Conservation (phyloP, 2,113 vertebrate genomes). For the Lagenorhynchus albirostris region DNA sequence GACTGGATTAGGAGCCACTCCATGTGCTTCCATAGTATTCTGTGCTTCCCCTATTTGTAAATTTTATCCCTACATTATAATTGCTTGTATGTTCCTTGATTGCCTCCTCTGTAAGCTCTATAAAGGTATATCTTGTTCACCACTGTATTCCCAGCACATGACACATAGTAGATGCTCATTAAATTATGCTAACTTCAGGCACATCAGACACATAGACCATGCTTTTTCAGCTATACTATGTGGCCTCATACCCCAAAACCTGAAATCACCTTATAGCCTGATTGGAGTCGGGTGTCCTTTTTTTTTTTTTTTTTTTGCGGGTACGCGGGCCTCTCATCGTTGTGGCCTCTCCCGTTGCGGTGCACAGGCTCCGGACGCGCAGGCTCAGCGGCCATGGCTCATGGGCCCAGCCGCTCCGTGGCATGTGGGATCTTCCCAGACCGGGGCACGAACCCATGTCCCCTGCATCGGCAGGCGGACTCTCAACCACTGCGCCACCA, state of each 20-base stretch:
- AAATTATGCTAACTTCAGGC: neutral
- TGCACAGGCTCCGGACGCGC: no score
- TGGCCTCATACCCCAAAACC: neutral
- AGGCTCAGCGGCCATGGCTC: no score
- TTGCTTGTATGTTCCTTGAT: neutral
- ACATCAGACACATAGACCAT: neutral
- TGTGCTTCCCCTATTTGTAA: neutral
- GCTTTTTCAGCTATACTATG: neutral
- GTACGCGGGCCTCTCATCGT: no score
- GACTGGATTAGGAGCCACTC: neutral
- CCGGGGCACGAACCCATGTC: no score
- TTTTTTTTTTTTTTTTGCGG: no score
- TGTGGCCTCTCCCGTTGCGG: no score
- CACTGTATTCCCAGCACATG: neutral
- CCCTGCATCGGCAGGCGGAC: no score
- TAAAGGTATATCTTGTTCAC: neutral
- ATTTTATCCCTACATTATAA: neutral
- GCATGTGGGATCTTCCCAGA: no score
- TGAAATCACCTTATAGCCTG: neutral
- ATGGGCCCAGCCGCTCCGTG: no score
- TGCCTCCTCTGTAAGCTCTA: neutral
- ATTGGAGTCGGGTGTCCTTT: neutral
- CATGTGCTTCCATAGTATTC: neutral
- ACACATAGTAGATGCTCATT: neutral
- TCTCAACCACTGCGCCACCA: no score